These are phyloP conservation scores for Todiramphus saurophagus DNA, from an alignment of 2,113 vertebrate species.

Conservation along the genomic window DNA sequence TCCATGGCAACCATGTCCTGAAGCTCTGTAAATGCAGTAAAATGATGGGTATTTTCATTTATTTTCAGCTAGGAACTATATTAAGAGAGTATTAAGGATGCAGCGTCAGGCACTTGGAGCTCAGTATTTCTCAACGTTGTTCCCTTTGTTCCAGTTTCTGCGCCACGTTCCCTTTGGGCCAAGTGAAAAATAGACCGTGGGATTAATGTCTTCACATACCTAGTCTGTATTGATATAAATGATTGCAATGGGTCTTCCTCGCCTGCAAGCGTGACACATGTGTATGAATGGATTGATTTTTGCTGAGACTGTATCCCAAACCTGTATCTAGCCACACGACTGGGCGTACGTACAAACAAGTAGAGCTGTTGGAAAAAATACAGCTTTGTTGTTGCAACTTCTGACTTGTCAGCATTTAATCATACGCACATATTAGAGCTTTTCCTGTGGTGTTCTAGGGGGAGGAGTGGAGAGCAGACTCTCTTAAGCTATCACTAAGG, in stretches of 20 bases:
- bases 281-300: not conserved
- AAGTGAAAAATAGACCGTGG: not conserved
- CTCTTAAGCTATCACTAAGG: not conserved
- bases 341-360: not conserved
- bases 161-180: not conserved
- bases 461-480: accelerated
- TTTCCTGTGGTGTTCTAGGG: not conserved
- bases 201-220: not conserved
- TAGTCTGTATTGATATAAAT: not conserved
- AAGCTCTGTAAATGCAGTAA: conserved; percentile 23
- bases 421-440: not conserved
- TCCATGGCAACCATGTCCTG: conserved; percentile 25
- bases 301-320: not conserved
- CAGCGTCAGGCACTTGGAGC: not conserved
- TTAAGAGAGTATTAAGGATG: conserved; percentile 19
- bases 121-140: not conserved
- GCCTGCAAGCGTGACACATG: not conserved
- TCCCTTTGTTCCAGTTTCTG: not conserved
- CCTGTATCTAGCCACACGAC: not conserved
- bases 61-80: conserved; percentile 27
- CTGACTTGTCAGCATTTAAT: not conserved
- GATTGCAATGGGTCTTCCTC: not conserved
- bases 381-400: not conserved
- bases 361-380: not conserved
- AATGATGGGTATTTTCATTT: conserved; percentile 14